phyloP scores from a whole-genome alignment of 2,797 vertebrate genomes.

The Sardinella longiceps region DNA sequence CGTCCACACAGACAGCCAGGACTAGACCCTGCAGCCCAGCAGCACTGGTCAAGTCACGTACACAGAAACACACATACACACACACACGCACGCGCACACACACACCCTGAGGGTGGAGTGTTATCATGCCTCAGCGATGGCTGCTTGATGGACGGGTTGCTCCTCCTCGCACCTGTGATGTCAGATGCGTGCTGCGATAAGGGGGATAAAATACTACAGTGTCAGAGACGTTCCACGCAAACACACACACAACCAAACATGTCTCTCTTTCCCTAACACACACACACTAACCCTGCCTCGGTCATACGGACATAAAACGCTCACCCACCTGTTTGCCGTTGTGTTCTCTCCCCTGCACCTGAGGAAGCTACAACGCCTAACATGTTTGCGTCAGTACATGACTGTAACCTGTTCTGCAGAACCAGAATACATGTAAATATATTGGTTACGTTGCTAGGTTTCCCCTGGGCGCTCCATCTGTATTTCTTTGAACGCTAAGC shows the following conservation, averaged over 20 bases:
- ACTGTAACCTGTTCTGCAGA: neutral
- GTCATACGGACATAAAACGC: neutral
- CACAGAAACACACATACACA: neutral
- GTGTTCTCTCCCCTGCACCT: neutral
- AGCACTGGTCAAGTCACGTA: neutral
- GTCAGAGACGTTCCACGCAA: neutral
- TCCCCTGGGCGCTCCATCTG: neutral
- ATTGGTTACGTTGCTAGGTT: neutral
- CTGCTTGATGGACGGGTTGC: conserved; percentile 40
- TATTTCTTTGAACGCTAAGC: neutral
- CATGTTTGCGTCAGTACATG: neutral
- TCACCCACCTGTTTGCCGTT: neutral
- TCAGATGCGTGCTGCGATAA: conserved; percentile 60
- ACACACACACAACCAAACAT: neutral
- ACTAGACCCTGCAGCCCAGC: conserved; percentile 20
- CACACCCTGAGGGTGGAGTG: conserved; percentile 26
- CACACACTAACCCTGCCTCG: neutral
- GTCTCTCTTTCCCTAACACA: neutral
- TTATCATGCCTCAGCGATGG: conserved; percentile 37
- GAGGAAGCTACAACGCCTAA: neutral
- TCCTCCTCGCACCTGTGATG: conserved; percentile 64
- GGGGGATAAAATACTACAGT: conserved; percentile 31
- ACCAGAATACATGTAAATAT: neutral
- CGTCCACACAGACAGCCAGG: neutral
- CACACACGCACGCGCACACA: neutral